Evolutionary conservation across 2,113 vertebrate species (phyloP).

Genomic region (Gallinago paraguaiae): DNA sequence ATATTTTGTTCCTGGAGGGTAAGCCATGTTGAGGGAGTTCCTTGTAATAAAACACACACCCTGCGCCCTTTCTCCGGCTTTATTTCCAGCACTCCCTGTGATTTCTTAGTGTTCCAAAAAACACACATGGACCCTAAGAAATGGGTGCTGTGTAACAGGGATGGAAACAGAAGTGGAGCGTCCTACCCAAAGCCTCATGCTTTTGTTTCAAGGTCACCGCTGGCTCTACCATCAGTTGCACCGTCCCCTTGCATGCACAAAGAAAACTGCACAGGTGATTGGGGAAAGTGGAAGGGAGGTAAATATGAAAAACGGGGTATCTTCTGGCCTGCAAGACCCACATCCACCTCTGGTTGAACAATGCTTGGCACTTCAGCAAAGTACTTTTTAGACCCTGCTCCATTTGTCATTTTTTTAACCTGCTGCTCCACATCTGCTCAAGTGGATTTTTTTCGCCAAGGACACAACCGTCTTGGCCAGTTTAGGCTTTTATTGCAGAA

Average conservation of each 20-base stretch:
- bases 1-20: not conserved
- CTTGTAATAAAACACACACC: not conserved
- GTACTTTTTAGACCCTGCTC: not conserved
- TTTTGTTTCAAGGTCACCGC: not conserved
- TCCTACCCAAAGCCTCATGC: not conserved
- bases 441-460: not conserved
- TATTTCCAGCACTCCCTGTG: not conserved
- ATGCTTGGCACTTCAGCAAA: not conserved
- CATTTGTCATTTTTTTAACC: not conserved
- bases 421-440: not conserved
- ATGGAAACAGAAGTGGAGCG: not conserved
- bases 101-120: not conserved
- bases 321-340: not conserved
- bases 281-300: not conserved
- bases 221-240: not conserved
- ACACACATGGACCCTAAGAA: fast-evolving
- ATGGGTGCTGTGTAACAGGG: not conserved
- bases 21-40: not conserved
- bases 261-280: not conserved
- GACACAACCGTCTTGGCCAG: not conserved
- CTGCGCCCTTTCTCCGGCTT: not conserved
- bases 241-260: not conserved
- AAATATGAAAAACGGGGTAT: not conserved
- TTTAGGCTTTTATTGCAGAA: not conserved
- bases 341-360: not conserved